Conservation (phyloP, 2,113 vertebrate genomes). For the Sorex fumeus region DNA sequence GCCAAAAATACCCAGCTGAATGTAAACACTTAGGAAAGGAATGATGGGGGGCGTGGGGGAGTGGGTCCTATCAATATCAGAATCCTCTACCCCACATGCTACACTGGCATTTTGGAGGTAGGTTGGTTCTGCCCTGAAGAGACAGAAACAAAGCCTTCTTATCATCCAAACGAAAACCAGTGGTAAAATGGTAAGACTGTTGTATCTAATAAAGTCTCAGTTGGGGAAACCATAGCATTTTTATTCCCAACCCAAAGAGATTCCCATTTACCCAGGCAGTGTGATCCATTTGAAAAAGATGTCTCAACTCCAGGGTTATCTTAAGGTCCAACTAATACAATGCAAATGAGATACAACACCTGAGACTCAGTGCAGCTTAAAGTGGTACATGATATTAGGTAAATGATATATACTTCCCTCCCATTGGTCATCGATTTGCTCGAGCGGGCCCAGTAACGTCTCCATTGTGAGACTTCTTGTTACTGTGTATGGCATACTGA, state of each 20-base stretch:
- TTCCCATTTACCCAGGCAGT: background rate
- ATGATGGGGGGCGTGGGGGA: background rate
- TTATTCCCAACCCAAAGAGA: background rate
- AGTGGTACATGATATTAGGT: background rate
- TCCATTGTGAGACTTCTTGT: too few species aligned
- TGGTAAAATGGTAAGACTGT: background rate
- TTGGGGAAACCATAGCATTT: background rate
- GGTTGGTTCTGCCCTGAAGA: background rate
- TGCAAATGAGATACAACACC: fast-evolving
- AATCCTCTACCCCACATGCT: background rate
- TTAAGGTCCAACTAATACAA: background rate
- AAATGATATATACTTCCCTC: fast-evolving
- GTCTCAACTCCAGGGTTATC: background rate
- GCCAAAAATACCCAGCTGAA: background rate
- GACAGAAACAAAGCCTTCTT: background rate
- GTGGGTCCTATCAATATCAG: background rate
- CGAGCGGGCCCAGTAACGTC: too few species aligned
- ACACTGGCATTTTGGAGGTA: too few species aligned
- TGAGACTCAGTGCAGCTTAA: background rate
- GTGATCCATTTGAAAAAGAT: background rate
- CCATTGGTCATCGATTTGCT: too few species aligned
- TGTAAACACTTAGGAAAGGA: background rate
- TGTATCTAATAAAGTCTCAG: background rate
- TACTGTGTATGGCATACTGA: too few species aligned
- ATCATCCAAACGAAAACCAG: background rate